Base-by-base conservation (phyloP, 2,113 vertebrate genomes). In the Varanus salvator region DNA sequence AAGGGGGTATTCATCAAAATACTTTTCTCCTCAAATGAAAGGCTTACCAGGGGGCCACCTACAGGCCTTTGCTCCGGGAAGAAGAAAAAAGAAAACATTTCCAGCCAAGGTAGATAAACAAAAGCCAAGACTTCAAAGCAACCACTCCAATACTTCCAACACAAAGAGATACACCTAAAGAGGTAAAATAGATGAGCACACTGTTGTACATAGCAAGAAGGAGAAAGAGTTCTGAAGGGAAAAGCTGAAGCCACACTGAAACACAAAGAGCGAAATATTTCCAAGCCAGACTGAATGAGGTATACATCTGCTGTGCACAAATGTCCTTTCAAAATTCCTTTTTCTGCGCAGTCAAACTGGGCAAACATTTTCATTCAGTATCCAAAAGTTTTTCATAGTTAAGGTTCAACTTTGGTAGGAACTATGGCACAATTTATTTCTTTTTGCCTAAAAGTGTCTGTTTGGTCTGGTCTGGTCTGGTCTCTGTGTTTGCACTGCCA, bases 1-100 rank as follows among this genome's bases (percentile, higher is more conserved):
- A 85, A 92, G 12, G 64, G 52, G 52, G 48, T 66, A 11, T 89
- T 81, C 31, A 68, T 50, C 77, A 86, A 91, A 78, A 17, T 19
- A 0, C 66, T 25, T 75, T 90, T 6, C 68, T 85, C 8, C 11
- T 21, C 11, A 93, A 94, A 93, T 52, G 31, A 92, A 94, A 94
- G 66, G 34, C 85, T 86, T 92, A 23, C 7, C 0, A 87, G 82
- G 23, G 87, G 15, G 5, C 38, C 23, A 74, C 69, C 2, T 23
- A 84, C 11, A 86, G 54, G 66, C 34, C 31, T 84, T 5, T 71
- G 84, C 90, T 93, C 38, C 87, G 50, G 69, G 75, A 75, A 83
- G 31, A 23, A 19, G n/a, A 11, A 21, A 66, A 11, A 68, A 29
- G 19, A 84, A 84, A 78, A 27, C 44, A 91, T 93, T 92, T 52